These are phyloP conservation scores for Halcyon malimbica DNA, from an alignment of 2,113 vertebrate genomes.

Conservation along the genomic window DNA sequence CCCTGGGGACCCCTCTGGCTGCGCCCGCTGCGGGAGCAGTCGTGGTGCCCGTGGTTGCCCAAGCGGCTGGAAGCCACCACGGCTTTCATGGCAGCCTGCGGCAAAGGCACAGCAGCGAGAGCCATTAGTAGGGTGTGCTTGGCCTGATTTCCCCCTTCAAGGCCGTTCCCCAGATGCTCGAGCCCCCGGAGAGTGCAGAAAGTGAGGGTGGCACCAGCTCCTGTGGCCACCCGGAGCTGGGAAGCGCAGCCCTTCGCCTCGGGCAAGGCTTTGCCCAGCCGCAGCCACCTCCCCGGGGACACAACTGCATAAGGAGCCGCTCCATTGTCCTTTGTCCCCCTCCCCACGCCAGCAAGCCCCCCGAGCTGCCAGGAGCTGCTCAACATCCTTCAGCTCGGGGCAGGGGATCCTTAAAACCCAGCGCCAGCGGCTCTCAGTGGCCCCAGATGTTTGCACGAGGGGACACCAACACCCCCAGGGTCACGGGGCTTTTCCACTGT, in stretches of 20 bases:
- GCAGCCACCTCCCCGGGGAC: background rate
- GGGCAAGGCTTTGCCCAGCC: background rate
- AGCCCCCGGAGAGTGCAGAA: accelerated
- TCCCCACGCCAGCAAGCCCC: background rate
- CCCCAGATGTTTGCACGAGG: accelerated
- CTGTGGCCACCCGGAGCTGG: background rate
- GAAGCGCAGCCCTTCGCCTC: background rate
- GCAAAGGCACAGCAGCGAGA: background rate
- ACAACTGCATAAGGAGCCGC: accelerated
- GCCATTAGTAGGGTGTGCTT: accelerated
- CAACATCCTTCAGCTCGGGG: background rate
- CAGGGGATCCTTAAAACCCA: background rate
- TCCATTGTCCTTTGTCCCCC: background rate
- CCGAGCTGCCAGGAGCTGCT: background rate
- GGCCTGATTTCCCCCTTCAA: background rate
- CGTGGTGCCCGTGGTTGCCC: constrained; percentile 70
- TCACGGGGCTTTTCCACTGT: background rate
- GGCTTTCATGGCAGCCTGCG: constrained; percentile 88
- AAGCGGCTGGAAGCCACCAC: constrained; percentile 86
- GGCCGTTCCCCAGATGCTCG: accelerated
- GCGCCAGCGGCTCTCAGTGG: accelerated
- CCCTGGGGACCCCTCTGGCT: background rate
- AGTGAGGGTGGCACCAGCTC: accelerated
- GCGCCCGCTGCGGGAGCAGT: constrained; percentile 78
- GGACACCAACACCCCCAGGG: accelerated